phyloP scores from a whole-genome alignment of 2,113 vertebrate species.

The Sinocyclocheilus rhinocerous region DNA sequence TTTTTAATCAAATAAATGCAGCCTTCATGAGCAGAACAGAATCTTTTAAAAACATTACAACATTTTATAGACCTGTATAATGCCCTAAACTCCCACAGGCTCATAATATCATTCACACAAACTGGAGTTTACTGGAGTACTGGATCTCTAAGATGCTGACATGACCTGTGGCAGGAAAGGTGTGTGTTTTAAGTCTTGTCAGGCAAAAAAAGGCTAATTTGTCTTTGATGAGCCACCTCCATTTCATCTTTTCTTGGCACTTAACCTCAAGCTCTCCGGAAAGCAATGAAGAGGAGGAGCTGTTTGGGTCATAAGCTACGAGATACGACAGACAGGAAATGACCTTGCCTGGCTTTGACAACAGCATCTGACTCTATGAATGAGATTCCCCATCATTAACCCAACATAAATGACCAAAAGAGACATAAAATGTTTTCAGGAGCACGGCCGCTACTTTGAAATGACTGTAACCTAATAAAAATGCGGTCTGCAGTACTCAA shows the following conservation, averaged over 20 bases:
- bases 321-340: slow-evolving; percentile 11
- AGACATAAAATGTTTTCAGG: not conserved
- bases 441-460: not conserved
- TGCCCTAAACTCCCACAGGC: too few relatives aligned
- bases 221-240: too few relatives aligned
- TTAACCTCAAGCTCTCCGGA: not conserved
- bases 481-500: not conserved
- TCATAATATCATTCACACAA: too few relatives aligned
- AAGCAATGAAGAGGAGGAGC: not conserved
- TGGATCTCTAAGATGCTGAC: too few relatives aligned
- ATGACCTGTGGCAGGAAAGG: too few relatives aligned
- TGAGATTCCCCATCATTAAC: not conserved
- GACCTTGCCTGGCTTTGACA: not conserved
- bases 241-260: not conserved
- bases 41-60: too few relatives aligned
- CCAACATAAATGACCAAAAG: not conserved
- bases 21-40: too few relatives aligned
- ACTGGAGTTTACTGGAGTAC: too few relatives aligned
- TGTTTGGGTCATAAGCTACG: too few relatives aligned
- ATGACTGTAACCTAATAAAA: not conserved
- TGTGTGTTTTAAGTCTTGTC: not conserved
- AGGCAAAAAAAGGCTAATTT: too few relatives aligned
- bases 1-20: too few relatives aligned
- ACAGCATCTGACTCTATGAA: not conserved
- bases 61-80: too few relatives aligned